Evolutionary conservation across 2,113 vertebrate genomes (phyloP), one percentile per base, ranked within the genome.

Genomic region (Antidorcas marsupialis): DNA sequence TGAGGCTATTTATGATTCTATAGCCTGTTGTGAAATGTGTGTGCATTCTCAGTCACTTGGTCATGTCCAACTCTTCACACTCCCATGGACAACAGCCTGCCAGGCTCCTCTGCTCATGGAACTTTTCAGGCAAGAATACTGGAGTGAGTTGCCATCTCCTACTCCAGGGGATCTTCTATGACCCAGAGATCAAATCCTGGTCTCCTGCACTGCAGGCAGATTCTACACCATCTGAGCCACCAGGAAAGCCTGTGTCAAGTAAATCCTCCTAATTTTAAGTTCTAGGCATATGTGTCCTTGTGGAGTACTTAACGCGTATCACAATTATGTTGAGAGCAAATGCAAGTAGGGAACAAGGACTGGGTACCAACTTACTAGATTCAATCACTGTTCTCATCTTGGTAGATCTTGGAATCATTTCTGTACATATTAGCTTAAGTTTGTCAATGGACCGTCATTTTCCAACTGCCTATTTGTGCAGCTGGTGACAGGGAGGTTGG

Each of bases 11-110:
- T 39, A 67, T 78, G n/a, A 39, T 89, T 95, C 60, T 47, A 36
- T 15, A 67, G 47, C 57, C 74, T 14, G 93, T 98, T 98, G 98
- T 95, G 43, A 74, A 43, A 74, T 25, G 21, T 43, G 11, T 43
- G 36, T 43, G 6, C 11, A 71, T 43, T 11, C 36, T 43, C 67
- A 74, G 71, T 25, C 11, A 25, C 23, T 74, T 3, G 11, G 71
- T 74, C 71, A 43, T 25, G 21, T 43, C 71, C 36, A 14, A 2
- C 11, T 74, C 21, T 74, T 74, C 23, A 74, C 36, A 25, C 3
- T 36, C 21, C 21, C 36, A 13, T 43, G 36, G 36, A 43, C 36
- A 7, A 25, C 0, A 74, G 21, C 11, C 71, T 14, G 21, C 10
- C 36, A 74, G 71, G 36, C 21, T 14, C 21, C 71, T 74, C 5